These are phyloP conservation scores for Rhagophthalmus giganteus DNA, from an alignment of 2,888 invertebrate genomes.

Conservation along the genomic window DNA sequence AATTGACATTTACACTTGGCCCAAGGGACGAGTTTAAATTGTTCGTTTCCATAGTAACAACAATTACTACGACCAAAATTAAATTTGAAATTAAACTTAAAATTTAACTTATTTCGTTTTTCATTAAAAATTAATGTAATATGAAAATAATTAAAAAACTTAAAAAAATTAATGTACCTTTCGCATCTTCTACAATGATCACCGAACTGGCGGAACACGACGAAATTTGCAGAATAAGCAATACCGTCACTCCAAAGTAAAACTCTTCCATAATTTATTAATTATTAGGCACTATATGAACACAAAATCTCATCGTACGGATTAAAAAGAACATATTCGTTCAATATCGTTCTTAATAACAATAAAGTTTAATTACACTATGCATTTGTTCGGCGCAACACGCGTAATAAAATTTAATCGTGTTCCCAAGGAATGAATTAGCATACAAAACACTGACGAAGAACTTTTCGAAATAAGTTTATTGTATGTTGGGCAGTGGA, in stretches of 20 bases:
- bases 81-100: too few species aligned
- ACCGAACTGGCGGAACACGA: constrained; percentile 37
- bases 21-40: too few species aligned
- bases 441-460: constrained; percentile 19
- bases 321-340: constrained; percentile 1
- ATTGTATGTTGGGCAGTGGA: constrained; percentile 23
- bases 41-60: too few species aligned
- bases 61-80: too few species aligned
- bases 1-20: too few species aligned
- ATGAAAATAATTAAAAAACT: too few species aligned
- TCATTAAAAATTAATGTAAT: too few species aligned
- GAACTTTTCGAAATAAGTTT: constrained; percentile 25
- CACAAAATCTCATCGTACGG: not conserved
- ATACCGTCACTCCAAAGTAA: constrained; percentile 36
- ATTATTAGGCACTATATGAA: constrained; percentile 11
- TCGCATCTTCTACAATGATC: constrained; percentile 50
- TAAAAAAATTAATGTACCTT: too few species aligned
- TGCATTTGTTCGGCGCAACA: constrained; percentile 4
- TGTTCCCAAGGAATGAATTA: constrained; percentile 30
- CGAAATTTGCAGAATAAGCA: constrained; percentile 23
- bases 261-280: constrained; percentile 26
- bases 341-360: not conserved
- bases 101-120: too few species aligned
- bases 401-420: constrained; percentile 37
- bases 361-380: not conserved